Evolutionary conservation across 2,113 vertebrate genomes (phyloP).

Genomic region (Diadophis punctatus): DNA sequence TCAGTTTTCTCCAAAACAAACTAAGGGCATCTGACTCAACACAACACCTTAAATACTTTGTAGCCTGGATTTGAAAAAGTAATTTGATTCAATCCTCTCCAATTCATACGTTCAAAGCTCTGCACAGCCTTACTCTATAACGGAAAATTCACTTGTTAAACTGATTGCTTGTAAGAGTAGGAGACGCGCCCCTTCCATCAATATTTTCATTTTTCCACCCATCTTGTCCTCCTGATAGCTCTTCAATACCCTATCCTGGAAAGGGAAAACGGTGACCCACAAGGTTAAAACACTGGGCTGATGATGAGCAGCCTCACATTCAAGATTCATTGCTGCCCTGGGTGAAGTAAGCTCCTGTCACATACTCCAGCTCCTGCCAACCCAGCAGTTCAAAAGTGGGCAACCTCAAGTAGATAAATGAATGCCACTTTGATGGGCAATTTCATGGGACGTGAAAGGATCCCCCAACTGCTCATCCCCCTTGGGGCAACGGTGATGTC

Average conservation of each 20-base stretch:
- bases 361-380: background rate
- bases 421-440: background rate
- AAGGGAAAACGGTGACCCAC: background rate
- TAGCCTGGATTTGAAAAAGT: background rate
- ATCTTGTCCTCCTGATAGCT: background rate
- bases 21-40: background rate
- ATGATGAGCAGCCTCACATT: background rate
- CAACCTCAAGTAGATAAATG: background rate
- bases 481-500: too few species aligned
- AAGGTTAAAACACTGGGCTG: background rate
- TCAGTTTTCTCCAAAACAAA: background rate
- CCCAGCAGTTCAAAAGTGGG: background rate
- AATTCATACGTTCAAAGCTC: background rate
- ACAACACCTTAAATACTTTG: background rate
- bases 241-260: background rate
- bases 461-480: background rate
- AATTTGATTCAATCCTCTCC: background rate
- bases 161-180: background rate
- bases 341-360: background rate
- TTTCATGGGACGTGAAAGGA: background rate
- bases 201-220: background rate
- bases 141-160: background rate
- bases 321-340: background rate
- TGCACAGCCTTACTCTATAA: background rate
- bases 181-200: background rate